Conservation (phyloP, 1,140 invertebrate species). For the Brachionus rotundiformis region DNA sequence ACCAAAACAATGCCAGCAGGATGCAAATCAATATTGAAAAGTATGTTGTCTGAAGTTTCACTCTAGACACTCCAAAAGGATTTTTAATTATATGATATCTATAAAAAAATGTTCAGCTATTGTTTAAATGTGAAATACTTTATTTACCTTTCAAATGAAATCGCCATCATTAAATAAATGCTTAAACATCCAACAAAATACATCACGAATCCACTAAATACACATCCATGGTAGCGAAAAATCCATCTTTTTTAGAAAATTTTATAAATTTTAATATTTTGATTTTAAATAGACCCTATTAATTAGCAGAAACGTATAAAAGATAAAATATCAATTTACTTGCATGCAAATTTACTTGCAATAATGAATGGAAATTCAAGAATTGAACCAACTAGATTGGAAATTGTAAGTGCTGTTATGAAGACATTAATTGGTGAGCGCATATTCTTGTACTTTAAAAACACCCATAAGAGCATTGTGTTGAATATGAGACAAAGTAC, state of each 20-base stretch:
- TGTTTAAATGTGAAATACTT: background rate
- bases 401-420: background rate
- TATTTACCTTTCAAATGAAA: conserved; percentile 39
- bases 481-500: conserved; percentile 14
- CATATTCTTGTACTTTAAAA: conserved; percentile 15
- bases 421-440: conserved; percentile 13
- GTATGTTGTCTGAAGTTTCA: background rate
- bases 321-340: background rate
- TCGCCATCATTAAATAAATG: conserved; percentile 44
- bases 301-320: background rate
- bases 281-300: background rate
- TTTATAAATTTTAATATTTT: background rate
- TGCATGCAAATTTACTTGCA: conserved; percentile 39
- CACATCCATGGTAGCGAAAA: background rate
- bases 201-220: conserved; percentile 38
- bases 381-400: conserved; percentile 36
- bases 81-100: conserved; percentile 41
- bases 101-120: background rate
- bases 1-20: conserved; percentile 13
- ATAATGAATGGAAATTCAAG: conserved; percentile 47
- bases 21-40: background rate
- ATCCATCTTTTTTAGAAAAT: conserved; percentile 12
- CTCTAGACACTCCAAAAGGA: conserved; percentile 3
- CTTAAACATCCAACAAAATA: conserved; percentile 49
- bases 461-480: conserved; percentile 12